These are phyloP conservation scores for Phortica magna DNA, from an alignment of 2,888 invertebrate genomes.

Conservation along the genomic window DNA sequence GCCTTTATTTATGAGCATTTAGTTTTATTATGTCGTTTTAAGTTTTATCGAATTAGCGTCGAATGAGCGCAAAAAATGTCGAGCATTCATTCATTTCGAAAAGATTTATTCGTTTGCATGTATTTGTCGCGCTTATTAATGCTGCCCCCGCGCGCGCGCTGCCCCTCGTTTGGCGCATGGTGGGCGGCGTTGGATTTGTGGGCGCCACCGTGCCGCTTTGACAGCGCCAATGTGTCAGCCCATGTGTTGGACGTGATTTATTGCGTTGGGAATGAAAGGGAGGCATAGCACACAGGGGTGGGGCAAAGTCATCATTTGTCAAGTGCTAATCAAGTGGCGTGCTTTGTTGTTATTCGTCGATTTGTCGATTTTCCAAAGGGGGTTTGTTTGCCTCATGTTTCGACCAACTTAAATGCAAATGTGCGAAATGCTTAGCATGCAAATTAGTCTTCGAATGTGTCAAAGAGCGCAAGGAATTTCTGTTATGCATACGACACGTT, in stretches of 20 bases:
- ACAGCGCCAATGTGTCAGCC: background rate
- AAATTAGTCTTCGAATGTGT: no score
- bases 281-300: background rate
- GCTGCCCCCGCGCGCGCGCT: background rate
- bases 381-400: no score
- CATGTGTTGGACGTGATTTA: constrained; percentile 1
- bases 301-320: background rate
- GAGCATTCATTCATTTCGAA: constrained; percentile 6
- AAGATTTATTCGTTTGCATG: constrained; percentile 24
- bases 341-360: no score
- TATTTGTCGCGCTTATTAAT: constrained; percentile 10
- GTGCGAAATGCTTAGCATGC: no score
- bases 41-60: constrained; percentile 30
- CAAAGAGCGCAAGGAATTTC: no score
- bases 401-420: no score
- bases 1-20: constrained; percentile 28
- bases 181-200: background rate
- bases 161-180: background rate
- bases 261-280: background rate
- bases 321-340: constrained; percentile 7
- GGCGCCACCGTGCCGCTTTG: background rate
- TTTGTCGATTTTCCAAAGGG: no score
- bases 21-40: constrained; percentile 29
- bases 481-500: no score
- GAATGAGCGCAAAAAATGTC: constrained; percentile 23